phyloP scores from a whole-genome alignment of 2,888 invertebrate species.

The Petrophora chlorosata region DNA sequence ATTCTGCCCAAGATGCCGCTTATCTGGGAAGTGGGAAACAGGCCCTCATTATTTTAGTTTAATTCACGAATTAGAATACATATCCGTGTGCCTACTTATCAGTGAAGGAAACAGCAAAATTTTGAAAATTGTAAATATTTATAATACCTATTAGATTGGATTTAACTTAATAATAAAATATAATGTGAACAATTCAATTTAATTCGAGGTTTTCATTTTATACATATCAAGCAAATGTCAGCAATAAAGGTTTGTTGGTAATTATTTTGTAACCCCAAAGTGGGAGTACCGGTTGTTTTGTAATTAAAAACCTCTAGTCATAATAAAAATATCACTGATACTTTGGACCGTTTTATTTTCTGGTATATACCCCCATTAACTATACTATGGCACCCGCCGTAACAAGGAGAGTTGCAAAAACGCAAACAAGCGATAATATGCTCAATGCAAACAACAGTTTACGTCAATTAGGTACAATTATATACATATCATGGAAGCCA shows the following conservation, averaged over 20 bases:
- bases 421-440: too few relatives aligned
- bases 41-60: constrained; percentile 28
- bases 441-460: too few relatives aligned
- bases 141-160: constrained; percentile 43
- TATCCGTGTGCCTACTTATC: constrained; percentile 72
- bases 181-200: constrained; percentile 57
- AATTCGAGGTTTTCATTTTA: constrained; percentile 76
- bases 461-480: too few relatives aligned
- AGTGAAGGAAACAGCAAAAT: constrained; percentile 53
- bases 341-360: constrained; percentile 26
- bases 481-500: too few relatives aligned
- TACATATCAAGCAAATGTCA: constrained; percentile 78
- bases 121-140: constrained; percentile 53
- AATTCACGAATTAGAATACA: constrained; percentile 39
- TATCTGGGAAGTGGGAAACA: constrained; percentile 6
- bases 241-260: constrained; percentile 54
- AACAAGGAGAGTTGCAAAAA: too few relatives aligned
- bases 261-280: constrained; percentile 65
- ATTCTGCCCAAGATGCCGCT: neutral
- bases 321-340: constrained; percentile 84
- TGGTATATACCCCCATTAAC: neutral
- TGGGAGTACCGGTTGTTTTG: constrained; percentile 80
- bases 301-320: constrained; percentile 88
- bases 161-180: constrained; percentile 27
- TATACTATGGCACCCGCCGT: neutral